Evolutionary conservation across 2,888 invertebrate genomes (phyloP), one percentile per base, ranked within the genome.

Genomic region (Acronicta alni): DNA sequence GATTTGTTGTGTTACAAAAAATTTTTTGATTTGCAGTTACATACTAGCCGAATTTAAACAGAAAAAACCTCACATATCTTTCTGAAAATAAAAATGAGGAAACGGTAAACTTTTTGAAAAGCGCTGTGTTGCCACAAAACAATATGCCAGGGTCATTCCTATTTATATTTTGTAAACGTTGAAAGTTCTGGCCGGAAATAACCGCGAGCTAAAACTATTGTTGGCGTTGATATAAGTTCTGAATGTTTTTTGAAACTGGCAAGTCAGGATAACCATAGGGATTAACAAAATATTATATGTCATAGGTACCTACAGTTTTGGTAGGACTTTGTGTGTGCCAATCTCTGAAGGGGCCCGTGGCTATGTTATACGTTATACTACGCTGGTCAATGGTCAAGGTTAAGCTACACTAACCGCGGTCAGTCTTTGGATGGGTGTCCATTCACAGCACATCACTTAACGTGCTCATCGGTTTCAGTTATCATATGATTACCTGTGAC

Each of bases 151-250:
- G 17, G 54, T 43, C 20, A 20, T 54, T 73, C 41, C 57, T 64
- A 68, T 68, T 72, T 72, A 71, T 71, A 55, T 74, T 44, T 64
- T 67, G 58, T 67, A 57, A 61, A 58, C 46, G 61, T 37, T 53
- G 61, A 47, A 71, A 67, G 15, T 68, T 59, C 44, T 23, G 8
- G 10, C 8, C 39, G 23, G 45, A 18, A 62, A 67, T 65, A 57
- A 62, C 64, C 57, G 41, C 8, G 43, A 57, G 51, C 64, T 23
- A 43, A 56, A 64, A 30, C 61, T 60, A 48, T 65, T 74, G 65
- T 60, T 43, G 42, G 47, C 9, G 12, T 53, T 45, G 10, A 35
- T 26, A n/a, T n/a, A 56, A 68, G 32, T 64, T 69, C 54, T 32
- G n/a, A 20, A 62, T 49, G 38, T 57, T 62, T 57, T 48, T 47